phyloP scores from a whole-genome alignment of 2,797 vertebrate genomes.

The Anniella stebbinsi region DNA sequence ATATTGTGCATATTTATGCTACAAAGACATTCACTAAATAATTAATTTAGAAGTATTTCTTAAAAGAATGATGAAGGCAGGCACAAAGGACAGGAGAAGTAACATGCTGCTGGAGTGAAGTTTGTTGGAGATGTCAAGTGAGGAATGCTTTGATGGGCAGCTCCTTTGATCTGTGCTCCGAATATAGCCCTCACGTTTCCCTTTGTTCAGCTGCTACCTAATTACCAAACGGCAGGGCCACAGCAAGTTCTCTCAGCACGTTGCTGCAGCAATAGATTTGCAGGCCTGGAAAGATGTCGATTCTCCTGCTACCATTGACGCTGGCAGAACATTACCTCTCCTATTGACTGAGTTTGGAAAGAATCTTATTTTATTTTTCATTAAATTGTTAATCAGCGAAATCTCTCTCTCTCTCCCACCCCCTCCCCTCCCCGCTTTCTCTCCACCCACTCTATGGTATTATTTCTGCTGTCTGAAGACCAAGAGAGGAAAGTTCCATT shows the following conservation, averaged over 20 bases:
- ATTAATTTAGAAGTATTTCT: background rate
- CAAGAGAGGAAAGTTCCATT: slow-evolving; percentile 76
- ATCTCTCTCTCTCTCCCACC: slow-evolving; percentile 46
- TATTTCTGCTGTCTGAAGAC: slow-evolving; percentile 74
- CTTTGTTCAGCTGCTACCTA: slow-evolving; percentile 62
- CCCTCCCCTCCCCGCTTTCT: background rate
- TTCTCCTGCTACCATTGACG: slow-evolving; percentile 62
- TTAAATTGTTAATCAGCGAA: slow-evolving; percentile 77
- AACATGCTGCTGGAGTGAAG: background rate
- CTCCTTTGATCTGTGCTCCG: slow-evolving; percentile 73
- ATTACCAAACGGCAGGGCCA: slow-evolving; percentile 62
- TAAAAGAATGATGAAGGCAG: slow-evolving; percentile 34
- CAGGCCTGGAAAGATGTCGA: slow-evolving; percentile 73
- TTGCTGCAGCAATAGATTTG: slow-evolving; percentile 70
- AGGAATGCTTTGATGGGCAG: slow-evolving; percentile 73
- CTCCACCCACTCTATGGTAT: slow-evolving; percentile 45
- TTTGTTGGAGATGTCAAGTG: slow-evolving; percentile 42
- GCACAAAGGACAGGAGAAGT: slow-evolving; percentile 27
- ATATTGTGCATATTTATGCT: background rate
- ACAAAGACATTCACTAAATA: background rate
- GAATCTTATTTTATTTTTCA: slow-evolving; percentile 71
- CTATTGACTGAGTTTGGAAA: slow-evolving; percentile 61
- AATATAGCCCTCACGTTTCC: slow-evolving; percentile 70
- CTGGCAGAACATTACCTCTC: slow-evolving; percentile 57
- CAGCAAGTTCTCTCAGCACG: slow-evolving; percentile 56